phyloP scores from a whole-genome alignment of 2,888 invertebrate species.

The Dimorphilus gyrociliatus region DNA sequence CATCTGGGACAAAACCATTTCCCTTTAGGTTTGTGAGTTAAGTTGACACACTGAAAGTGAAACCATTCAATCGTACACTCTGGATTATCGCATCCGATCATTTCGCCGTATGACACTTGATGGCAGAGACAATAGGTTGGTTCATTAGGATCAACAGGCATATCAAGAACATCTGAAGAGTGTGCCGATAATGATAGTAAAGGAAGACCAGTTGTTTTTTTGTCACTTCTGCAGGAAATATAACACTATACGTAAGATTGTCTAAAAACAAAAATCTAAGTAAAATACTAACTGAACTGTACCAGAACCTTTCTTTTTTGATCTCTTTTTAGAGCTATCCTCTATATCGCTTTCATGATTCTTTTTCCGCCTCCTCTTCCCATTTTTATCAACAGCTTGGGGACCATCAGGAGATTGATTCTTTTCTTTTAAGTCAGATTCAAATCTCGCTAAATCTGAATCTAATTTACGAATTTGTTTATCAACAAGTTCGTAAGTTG shows the following conservation, averaged over 20 bases:
- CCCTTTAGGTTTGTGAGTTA: constrained; percentile 39
- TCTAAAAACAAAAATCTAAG: not conserved
- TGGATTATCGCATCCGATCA: constrained; percentile 83
- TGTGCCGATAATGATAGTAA: constrained; percentile 26
- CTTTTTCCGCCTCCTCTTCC: too few species aligned
- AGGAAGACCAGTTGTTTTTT: too few species aligned
- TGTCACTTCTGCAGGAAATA: constrained; percentile 1
- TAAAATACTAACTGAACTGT: too few species aligned
- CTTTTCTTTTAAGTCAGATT: constrained; percentile 90
- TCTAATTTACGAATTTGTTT: constrained; percentile 90
- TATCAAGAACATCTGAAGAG: constrained; percentile 48
- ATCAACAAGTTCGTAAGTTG: constrained; percentile 93
- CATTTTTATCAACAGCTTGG: too few species aligned
- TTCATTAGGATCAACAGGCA: constrained; percentile 74
- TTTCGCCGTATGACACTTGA: constrained; percentile 81
- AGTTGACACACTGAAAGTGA: constrained; percentile 41
- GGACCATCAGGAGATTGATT: too few species aligned
- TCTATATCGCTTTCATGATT: too few species aligned
- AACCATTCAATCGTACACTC: constrained; percentile 44
- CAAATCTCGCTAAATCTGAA: constrained; percentile 86
- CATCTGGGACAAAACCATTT: constrained; percentile 42
- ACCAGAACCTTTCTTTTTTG: too few species aligned
- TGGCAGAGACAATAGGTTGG: constrained; percentile 95
- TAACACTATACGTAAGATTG: not conserved
- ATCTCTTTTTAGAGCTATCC: too few species aligned